Base-by-base conservation (phyloP, 2,113 vertebrate species). In the Brachyistius frenatus region DNA sequence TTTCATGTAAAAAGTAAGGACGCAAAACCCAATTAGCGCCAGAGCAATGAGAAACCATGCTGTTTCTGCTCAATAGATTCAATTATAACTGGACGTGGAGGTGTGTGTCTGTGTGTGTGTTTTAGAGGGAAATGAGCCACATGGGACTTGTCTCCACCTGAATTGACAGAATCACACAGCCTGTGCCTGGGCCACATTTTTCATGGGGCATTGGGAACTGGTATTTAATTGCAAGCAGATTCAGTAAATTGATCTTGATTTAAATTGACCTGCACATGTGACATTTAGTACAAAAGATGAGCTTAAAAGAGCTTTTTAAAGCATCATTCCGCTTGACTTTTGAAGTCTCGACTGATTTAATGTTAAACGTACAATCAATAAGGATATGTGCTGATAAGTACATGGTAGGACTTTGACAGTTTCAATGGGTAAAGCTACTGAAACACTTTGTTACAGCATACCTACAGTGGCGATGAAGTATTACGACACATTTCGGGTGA, bases 1-100 rank as follows among this genome's bases (percentile, higher is more conserved):
- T 91, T 90, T 93, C 84, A 87, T 90, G 88, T 87, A 78, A 91
- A 89, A 90, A 89, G 88, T 81, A 86, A 91, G 89, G 88, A 81
- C n/a, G 72, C 77, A 87, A 85, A 92, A 91, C 83, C 90, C 90
- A 93, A 94, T 94, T 94, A 94, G 86, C n/a, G 16, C 13, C 1
- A 46, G 67, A 85, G 90, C 76, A 83, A 89, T 85, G 90, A 92
- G 83, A 86, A 78, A 73, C 78, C 87, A 82, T 73, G 88, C 90
- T 88, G 85, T 84, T 89, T 73, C 85, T 65, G 85, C 79, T 89
- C 80, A 88, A 91, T 84, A 85, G 87, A 91, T 89, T 90, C 89
- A 92, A 90, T 94, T 92, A 89, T 74, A 84, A 85, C 64, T 64
- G 84, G 75, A 86, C n/a, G 32, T 66, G 47, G 66, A 66, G 47